These are phyloP conservation scores for Leptonema lineaticorne DNA, from an alignment of 1,140 invertebrate species.

Conservation along the genomic window DNA sequence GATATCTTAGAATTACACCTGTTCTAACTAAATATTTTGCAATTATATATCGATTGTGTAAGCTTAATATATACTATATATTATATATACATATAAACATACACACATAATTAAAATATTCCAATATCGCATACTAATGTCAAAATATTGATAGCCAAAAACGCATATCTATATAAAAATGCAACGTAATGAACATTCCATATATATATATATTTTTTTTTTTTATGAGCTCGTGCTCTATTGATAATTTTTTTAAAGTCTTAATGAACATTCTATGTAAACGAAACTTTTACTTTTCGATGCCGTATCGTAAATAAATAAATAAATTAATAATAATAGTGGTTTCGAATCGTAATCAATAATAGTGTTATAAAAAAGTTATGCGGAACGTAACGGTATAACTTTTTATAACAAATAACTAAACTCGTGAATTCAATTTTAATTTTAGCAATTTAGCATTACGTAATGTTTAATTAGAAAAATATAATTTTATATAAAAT, in stretches of 20 bases:
- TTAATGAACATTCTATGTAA: not conserved
- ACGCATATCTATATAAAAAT: no score
- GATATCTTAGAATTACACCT: conserved; percentile 2
- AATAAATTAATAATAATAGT: not conserved
- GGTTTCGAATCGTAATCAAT: not conserved
- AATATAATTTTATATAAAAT: no score
- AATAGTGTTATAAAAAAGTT: not conserved
- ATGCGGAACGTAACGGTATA: conserved; percentile 11
- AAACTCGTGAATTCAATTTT: no score
- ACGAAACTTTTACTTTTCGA: not conserved
- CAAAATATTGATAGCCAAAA: not conserved
- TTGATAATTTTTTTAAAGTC: not conserved
- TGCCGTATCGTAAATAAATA: no score
- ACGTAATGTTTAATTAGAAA: no score
- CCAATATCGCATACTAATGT: not conserved
- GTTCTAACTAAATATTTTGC: not conserved
- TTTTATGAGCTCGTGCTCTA: not conserved
- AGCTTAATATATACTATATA: no score
- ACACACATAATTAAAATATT: not conserved
- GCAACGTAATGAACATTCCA: no score
- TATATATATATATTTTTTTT: not conserved
- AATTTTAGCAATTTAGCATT: no score
- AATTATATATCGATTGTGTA: no score
- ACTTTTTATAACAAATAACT: not conserved
- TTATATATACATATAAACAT: not conserved